phyloP scores from a whole-genome alignment of 2,888 invertebrate genomes.

The Neoascia interrupta region DNA sequence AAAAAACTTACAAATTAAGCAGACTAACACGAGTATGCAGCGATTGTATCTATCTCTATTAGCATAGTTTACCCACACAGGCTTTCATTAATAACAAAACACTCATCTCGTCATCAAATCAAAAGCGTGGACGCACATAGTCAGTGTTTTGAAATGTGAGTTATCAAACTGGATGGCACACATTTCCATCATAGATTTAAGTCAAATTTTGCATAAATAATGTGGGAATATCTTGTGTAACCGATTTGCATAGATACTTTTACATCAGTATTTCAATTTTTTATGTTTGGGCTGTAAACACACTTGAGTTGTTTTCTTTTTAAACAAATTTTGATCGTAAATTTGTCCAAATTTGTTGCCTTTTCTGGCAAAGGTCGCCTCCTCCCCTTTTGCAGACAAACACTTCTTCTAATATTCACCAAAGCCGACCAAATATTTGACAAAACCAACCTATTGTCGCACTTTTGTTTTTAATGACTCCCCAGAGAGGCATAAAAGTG shows the following conservation, averaged over 20 bases:
- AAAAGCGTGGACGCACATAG: neutral
- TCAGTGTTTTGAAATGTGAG: neutral
- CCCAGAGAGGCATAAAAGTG: too few species aligned
- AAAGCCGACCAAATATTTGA: too few species aligned
- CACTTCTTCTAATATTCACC: too few species aligned
- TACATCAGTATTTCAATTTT: slow-evolving; percentile 1
- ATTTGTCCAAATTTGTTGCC: slow-evolving; percentile 21
- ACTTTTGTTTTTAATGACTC: too few species aligned
- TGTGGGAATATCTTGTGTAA: too few species aligned
- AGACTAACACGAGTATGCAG: neutral
- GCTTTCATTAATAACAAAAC: slow-evolving; percentile 13
- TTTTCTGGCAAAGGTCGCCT: slow-evolving; percentile 17
- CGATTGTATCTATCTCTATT: slow-evolving; percentile 1
- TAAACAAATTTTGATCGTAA: neutral
- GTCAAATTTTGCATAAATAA: too few species aligned
- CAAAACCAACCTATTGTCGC: too few species aligned
- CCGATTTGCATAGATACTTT: slow-evolving; percentile 15
- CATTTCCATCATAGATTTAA: neutral
- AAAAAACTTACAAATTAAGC: slow-evolving; percentile 25
- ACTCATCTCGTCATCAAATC: too few species aligned
- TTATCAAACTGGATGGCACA: neutral
- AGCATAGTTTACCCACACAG: slow-evolving; percentile 8
- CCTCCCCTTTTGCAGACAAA: too few species aligned
- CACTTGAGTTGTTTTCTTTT: neutral
- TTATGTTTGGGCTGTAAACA: neutral